Evolutionary conservation across 2,113 vertebrate species (phyloP), one percentile per base, ranked within the genome.

Genomic region (Anoura caudifer): DNA sequence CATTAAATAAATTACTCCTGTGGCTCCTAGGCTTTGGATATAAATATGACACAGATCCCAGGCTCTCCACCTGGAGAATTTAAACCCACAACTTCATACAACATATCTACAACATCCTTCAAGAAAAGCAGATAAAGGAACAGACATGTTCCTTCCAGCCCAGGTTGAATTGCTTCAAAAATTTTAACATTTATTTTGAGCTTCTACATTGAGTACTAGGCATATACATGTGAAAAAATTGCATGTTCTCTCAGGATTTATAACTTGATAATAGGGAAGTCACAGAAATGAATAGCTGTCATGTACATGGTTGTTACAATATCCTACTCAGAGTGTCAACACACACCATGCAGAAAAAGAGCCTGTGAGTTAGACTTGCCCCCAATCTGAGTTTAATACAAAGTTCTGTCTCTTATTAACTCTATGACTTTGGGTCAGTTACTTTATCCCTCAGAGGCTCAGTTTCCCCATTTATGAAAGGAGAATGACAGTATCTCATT

Each of bases 81-180:
- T 80, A 96, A 94, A 76, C 65, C 61, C 65, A 77, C 33, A 54
- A 95, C 95, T 96, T 85, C 13, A 17, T 54, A 86, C 20, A 50
- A 41, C 36, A 41, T 2, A 0, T 73, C 43, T 65, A 31, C 52
- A 83, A 88, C 5, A 56, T 8, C n/a, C 84, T 90, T 59, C 50
- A 91, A 67, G 75, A 59, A 77, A 69, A 41, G 13, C 11, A 20
- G 6, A n/a, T 31, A 3, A 9, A 72, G 47, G 26, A n/a, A 72
- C 31, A 70, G 47, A 26, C 31, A 31, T 45, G 22, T 22, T 65
- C 10, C 8, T 33, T 7, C 41, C 19, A n/a, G n/a, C 26, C 36
- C 10, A 76, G 50, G 69, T 0, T 36, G 33, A 43, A 90, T 36
- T 80, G 20, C 59, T 77, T 63, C 12, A 59, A 90, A 87, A 33